Evolutionary conservation across 30 jellyfish, hydroid and myxozoan genomes (phyloP).

Genomic region (Turritopsis dohrnii): DNA sequence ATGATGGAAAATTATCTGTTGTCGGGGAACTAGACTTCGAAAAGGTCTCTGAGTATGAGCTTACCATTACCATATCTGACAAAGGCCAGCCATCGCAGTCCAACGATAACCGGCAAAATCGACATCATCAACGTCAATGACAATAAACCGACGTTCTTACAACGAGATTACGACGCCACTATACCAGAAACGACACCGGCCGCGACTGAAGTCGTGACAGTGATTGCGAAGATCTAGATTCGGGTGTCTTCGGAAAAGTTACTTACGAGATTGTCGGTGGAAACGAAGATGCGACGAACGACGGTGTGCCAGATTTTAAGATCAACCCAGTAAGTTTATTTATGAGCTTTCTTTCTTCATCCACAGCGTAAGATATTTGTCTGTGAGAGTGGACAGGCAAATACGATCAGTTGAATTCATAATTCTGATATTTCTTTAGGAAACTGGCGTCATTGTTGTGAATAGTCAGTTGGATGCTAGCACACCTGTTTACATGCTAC

Average conservation of each 20-base stretch:
- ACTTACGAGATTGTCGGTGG: constrained; percentile 6
- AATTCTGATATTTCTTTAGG: no score
- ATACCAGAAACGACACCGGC: constrained; percentile 9
- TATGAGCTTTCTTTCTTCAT: background rate
- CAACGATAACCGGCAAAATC: background rate
- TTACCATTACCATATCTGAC: background rate
- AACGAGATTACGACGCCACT: background rate
- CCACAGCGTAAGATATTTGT: background rate
- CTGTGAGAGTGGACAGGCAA: no score
- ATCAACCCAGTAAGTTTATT: background rate
- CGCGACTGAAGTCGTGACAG: background rate
- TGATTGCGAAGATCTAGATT: constrained; percentile 1
- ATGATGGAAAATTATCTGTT: background rate
- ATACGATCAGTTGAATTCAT: no score
- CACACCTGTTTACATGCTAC: background rate
- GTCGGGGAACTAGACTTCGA: constrained; percentile 6
- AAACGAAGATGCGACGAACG: background rate
- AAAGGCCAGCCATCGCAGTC: constrained; percentile 7
- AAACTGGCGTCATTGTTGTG: background rate
- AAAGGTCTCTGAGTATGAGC: background rate
- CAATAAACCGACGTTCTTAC: constrained; percentile 2
- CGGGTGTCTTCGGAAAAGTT: background rate
- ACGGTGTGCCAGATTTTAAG: background rate
- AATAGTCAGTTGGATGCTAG: background rate
- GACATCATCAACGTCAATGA: background rate